These are phyloP conservation scores for Gorilla gorilla DNA, from an alignment of 2,113 vertebrate species.

Conservation along the genomic window DNA sequence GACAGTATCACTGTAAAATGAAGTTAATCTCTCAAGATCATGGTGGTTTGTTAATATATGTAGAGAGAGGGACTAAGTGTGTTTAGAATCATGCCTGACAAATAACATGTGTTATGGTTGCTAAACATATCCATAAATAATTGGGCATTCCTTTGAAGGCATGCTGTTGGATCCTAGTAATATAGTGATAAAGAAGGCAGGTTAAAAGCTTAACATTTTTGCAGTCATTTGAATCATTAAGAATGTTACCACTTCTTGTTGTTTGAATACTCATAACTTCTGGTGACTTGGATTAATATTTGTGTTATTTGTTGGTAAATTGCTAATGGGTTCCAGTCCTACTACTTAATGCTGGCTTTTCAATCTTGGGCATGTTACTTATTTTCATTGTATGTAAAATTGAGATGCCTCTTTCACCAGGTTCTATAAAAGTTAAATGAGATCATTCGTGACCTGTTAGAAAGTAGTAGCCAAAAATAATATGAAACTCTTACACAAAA, in stretches of 20 bases:
- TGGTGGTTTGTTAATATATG: neutral
- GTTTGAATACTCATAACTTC: neutral
- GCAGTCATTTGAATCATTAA: neutral
- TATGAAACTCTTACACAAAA: neutral
- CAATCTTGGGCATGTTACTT: conserved; percentile 16
- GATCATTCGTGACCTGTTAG: neutral
- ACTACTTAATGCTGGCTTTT: neutral
- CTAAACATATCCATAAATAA: neutral
- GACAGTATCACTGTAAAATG: neutral
- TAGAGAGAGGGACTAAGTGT: neutral
- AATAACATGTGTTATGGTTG: neutral
- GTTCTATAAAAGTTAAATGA: neutral
- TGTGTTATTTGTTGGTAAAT: conserved; percentile 7
- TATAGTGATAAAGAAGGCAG: neutral
- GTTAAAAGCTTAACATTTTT: neutral
- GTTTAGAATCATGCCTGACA: neutral
- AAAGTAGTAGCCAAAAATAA: neutral
- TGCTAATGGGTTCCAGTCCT: neutral
- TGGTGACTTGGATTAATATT: neutral
- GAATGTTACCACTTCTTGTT: neutral
- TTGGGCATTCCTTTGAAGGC: neutral
- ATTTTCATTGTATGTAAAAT: neutral
- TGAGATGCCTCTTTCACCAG: neutral
- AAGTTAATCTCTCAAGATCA: neutral
- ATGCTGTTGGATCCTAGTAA: conserved; percentile 14